Conservation (phyloP, 2,113 vertebrate species). For the Regulus satrapa region DNA sequence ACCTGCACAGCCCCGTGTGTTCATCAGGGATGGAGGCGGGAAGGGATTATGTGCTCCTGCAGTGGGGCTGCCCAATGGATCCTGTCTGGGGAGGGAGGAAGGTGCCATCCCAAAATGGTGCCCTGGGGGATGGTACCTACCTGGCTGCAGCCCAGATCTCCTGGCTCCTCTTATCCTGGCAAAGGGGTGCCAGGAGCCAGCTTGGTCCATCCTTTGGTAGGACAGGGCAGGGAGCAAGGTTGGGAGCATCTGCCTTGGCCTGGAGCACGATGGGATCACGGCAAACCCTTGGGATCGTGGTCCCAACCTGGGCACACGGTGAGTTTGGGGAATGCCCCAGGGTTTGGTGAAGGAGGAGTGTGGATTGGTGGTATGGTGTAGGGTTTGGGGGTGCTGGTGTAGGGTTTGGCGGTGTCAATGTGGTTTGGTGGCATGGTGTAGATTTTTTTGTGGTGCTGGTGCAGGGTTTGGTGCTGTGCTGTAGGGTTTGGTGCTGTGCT, state of each 20-base stretch:
- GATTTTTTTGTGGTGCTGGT: background rate
- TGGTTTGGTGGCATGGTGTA: background rate
- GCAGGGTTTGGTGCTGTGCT: too few species aligned
- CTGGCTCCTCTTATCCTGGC: background rate
- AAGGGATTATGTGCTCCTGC: background rate
- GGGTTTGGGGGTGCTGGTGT: background rate
- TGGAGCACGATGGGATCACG: accelerated
- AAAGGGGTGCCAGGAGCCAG: background rate
- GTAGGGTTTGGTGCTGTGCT: background rate
- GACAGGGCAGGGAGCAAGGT: background rate
- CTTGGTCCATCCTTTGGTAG: background rate
- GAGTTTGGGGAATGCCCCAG: background rate
- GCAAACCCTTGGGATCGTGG: background rate
- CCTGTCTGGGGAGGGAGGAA: background rate
- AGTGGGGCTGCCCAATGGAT: accelerated
- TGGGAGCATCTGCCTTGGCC: background rate
- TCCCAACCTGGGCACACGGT: background rate
- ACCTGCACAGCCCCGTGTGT: background rate
- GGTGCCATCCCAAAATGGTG: background rate
- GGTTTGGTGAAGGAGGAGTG: too few species aligned
- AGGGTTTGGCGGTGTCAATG: background rate
- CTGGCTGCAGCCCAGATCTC: background rate
- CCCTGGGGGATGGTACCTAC: background rate
- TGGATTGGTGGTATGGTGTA: background rate
- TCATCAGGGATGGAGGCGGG: background rate